These are phyloP conservation scores for Tamias sibiricus DNA, from an alignment of 2,113 vertebrate species.

Conservation along the genomic window DNA sequence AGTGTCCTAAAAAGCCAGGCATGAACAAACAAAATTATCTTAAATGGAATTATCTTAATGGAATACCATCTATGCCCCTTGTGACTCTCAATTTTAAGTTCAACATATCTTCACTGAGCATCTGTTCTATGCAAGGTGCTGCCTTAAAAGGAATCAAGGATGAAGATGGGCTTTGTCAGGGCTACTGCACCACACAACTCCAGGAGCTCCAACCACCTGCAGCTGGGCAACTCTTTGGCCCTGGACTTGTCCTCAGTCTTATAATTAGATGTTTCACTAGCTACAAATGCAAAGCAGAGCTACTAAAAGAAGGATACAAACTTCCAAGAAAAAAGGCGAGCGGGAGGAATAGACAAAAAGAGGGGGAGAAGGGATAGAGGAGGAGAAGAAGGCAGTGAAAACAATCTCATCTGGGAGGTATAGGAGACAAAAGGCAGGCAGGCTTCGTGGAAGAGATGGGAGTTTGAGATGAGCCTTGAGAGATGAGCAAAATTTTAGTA, in stretches of 20 bases:
- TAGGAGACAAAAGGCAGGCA: background rate
- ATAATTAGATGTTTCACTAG: background rate
- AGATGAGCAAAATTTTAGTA: background rate
- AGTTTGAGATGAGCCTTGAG: background rate
- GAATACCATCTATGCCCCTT: background rate
- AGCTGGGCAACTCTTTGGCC: background rate
- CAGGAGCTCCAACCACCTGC: background rate
- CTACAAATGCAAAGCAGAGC: slow-evolving; percentile 5
- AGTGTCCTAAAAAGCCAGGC: background rate
- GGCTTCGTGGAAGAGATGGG: background rate
- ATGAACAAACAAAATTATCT: background rate
- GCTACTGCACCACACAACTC: background rate
- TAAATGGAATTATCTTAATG: background rate
- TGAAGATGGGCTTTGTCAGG: background rate
- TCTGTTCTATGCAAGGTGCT: background rate
- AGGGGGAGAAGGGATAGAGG: too few relatives aligned
- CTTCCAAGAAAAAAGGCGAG: background rate
- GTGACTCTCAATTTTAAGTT: background rate
- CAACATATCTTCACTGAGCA: background rate
- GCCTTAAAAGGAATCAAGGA: background rate
- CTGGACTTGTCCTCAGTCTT: background rate
- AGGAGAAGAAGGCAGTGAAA: background rate
- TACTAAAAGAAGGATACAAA: background rate
- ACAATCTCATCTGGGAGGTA: background rate
- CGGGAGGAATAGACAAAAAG: too few relatives aligned